A percentile compares a stretch with the other conserved stretches of the same genome.
Conservation (phyloP, 2,888 invertebrate species). For the Melanchra persicariae region DNA sequence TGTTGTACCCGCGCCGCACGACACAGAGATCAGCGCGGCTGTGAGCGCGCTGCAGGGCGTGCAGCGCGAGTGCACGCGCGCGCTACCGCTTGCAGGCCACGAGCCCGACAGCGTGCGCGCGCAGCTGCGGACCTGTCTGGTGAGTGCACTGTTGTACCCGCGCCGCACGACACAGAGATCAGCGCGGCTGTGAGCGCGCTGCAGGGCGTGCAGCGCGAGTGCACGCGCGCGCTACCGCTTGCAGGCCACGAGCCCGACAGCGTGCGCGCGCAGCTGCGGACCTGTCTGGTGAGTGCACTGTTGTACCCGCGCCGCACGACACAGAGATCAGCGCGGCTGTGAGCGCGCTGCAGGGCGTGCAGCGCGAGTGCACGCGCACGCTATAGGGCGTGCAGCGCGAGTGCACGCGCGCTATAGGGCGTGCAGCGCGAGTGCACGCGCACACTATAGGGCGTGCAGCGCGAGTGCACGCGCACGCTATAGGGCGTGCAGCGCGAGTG, state of each 20-base stretch:
- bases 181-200: constrained; percentile 71
- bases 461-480: too few species aligned
- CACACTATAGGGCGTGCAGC: too few species aligned
- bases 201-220: too few species aligned
- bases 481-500: too few species aligned
- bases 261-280: too few species aligned
- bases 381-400: too few species aligned
- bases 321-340: constrained; percentile 84
- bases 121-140: constrained; percentile 93
- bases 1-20: constrained; percentile 50
- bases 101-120: constrained; percentile 94
- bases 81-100: constrained; percentile 92
- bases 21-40: constrained; percentile 85
- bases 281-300: constrained; percentile 76
- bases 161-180: not conserved
- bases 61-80: constrained; percentile 92
- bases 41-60: constrained; percentile 93
- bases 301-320: not conserved
- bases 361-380: too few species aligned
- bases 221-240: too few species aligned
- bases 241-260: too few species aligned
- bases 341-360: too few species aligned
- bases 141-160: constrained; percentile 50
- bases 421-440: too few species aligned
- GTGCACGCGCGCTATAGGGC: too few species aligned